Base-by-base conservation (phyloP, 2,113 vertebrate species). In the Brachypteracias leptosomus region DNA sequence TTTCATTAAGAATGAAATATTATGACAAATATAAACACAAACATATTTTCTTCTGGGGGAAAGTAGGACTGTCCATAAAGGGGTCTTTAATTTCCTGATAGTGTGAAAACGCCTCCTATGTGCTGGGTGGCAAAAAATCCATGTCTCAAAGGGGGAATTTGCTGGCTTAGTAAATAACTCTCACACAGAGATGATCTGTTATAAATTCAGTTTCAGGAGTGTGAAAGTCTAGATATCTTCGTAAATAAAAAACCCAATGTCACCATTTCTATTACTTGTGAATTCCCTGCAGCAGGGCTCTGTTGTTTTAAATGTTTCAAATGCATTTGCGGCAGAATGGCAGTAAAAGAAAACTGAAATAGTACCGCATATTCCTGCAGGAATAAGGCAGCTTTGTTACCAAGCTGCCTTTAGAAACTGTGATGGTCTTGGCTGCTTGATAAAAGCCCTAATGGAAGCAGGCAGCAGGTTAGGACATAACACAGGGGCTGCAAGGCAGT, bases 1-100 rank as follows among this genome's bases (percentile, higher is more conserved):
- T 71, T 76, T 90, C 65, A 81, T 78, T 82, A 90, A 59, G 26
- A 93, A 83, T 75, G 8, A 96, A 94, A 61, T 86, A 89, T 44
- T 82, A 42, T 20, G 15, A 71, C 24, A 90, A 88, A 91, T 58
- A 63, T 20, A 67, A 88, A 84, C 14, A 24, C 16, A 82, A 95
- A 76, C 2, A 76, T 31, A 63, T 90, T 90, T 71, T 62, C 52
- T 88, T 81, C 59, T 16, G 26, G 19, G 16, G 24, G 7, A 81
- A 90, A 71, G 26, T 44, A 74, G 24, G 10, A 73, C 18, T 62
- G 54, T 31, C 51, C 44, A 57, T 94, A 80, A 91, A 66, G 46
- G 25, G 63, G 8, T 67, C 59, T 2, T 73, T 65, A 90, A 52
- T 46, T 66, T 89, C 28, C 65, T 71, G 25, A 55, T 16, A 85